Conservation (phyloP, 2,113 vertebrate species). For the Melierax canorus region DNA sequence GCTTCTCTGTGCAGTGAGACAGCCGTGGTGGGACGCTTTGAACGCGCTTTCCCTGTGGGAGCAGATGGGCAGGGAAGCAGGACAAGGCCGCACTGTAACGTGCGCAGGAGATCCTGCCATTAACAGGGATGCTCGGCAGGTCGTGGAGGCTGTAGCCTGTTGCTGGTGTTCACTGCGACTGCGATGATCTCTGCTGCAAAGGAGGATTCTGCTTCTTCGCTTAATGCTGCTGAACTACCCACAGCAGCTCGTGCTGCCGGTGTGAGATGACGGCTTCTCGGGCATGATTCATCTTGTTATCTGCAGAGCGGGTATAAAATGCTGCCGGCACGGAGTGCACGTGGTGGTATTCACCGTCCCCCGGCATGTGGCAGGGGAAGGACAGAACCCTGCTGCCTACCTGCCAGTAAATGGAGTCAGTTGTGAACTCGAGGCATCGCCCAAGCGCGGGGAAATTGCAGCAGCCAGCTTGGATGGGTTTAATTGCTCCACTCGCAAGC, state of each 20-base stretch:
- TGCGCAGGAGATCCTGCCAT: accelerated
- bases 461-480: background rate
- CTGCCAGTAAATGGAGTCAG: accelerated
- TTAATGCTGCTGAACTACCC: background rate
- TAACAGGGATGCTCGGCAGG: accelerated
- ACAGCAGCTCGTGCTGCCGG: accelerated
- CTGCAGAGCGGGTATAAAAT: accelerated
- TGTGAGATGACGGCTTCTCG: accelerated
- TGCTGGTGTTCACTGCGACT: background rate
- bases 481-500: accelerated
- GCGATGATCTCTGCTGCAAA: background rate
- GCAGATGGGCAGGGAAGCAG: background rate
- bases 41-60: accelerated
- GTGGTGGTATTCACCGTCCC: background rate
- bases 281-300: accelerated
- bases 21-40: background rate
- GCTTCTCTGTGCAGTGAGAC: too few species aligned
- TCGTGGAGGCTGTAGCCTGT: accelerated
- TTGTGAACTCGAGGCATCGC: accelerated
- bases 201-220: background rate
- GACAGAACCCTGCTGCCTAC: background rate
- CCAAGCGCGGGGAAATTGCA: accelerated
- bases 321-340: accelerated
- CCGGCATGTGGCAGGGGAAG: accelerated
- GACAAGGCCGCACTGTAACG: accelerated